A percentile compares a stretch with the other conserved stretches of the same genome.
These are phyloP conservation scores for Bagarius yarrelli DNA, from an alignment of 2,113 vertebrate genomes.

Conservation along the genomic window DNA sequence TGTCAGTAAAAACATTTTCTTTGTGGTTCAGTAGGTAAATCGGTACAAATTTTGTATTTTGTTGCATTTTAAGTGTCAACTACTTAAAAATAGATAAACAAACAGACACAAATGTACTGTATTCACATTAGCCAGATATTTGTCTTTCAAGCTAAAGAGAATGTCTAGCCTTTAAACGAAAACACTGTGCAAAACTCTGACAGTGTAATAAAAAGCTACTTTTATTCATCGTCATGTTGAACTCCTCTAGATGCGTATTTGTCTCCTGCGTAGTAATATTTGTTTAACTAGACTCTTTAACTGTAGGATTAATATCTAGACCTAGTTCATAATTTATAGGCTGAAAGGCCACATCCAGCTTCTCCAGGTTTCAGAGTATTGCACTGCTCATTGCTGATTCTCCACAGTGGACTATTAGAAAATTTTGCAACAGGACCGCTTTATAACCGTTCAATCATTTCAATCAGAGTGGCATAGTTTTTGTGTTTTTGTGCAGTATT, in stretches of 20 bases:
- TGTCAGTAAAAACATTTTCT: too few relatives aligned
- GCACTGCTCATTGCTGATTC: constrained; percentile 12
- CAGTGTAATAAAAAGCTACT: neutral
- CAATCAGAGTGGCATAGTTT: too few relatives aligned
- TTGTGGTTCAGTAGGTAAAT: too few relatives aligned
- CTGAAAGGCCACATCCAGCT: constrained; percentile 1
- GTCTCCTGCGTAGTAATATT: neutral
- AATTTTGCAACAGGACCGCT: constrained; percentile 24
- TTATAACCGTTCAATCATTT: too few relatives aligned
- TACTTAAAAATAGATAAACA: too few relatives aligned
- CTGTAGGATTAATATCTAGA: constrained; percentile 5
- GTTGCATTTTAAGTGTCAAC: too few relatives aligned
- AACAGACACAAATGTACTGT: too few relatives aligned
- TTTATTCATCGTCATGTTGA: neutral
- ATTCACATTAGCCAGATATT: too few relatives aligned
- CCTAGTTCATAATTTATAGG: neutral
- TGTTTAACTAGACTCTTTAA: constrained; percentile 11
- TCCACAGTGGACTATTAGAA: neutral
- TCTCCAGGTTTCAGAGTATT: neutral
- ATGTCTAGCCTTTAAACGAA: neutral
- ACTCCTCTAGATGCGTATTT: neutral
- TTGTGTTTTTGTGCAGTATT: too few relatives aligned
- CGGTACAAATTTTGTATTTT: too few relatives aligned
- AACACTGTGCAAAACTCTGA: neutral
- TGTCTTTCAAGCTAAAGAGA: neutral